phyloP scores from a whole-genome alignment of 2,113 vertebrate species.

The Typhlomys cinereus region DNA sequence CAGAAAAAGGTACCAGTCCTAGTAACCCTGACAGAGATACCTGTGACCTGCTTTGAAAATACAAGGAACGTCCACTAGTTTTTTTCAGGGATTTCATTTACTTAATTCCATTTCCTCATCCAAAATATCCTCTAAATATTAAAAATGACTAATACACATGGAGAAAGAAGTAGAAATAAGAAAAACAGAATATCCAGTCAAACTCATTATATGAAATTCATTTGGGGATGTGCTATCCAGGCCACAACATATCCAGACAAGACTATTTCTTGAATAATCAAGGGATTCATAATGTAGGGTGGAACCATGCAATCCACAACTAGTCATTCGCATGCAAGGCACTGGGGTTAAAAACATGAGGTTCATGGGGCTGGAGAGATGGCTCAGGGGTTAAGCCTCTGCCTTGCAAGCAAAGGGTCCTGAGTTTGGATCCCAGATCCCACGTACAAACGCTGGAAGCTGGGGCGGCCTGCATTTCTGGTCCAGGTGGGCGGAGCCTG shows the following conservation, averaged over 20 bases:
- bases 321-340: not conserved
- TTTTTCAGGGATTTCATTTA: not conserved
- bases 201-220: conserved; percentile 9
- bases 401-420: too few relatives aligned
- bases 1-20: not conserved
- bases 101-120: not conserved
- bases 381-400: too few relatives aligned
- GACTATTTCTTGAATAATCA: conserved; percentile 34
- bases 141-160: not conserved
- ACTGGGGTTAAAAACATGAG: not conserved
- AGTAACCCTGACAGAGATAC: not conserved
- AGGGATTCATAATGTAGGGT: not conserved
- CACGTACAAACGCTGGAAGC: too few relatives aligned
- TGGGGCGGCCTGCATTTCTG: too few relatives aligned
- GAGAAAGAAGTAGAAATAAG: not conserved
- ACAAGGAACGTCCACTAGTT: not conserved
- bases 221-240: not conserved
- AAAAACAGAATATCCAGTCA: not conserved
- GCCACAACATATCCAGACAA: not conserved
- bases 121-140: not conserved
- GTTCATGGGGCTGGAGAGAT: not conserved
- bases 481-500: too few relatives aligned
- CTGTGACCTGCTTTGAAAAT: not conserved
- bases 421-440: too few relatives aligned
- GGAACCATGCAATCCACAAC: not conserved